phyloP scores from a whole-genome alignment of 2,888 invertebrate genomes.

The Salticus scenicus region DNA sequence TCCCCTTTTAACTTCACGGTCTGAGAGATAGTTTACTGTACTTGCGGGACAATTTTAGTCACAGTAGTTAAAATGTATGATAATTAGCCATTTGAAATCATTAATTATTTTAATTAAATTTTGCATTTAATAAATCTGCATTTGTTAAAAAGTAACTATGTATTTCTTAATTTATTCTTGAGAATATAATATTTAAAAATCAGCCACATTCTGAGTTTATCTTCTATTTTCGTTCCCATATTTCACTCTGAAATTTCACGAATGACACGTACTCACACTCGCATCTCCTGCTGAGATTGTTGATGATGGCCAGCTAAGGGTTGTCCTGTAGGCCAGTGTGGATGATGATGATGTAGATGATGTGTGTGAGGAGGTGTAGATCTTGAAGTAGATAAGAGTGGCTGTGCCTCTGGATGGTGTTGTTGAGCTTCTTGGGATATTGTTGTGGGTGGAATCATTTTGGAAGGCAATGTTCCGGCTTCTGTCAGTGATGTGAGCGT shows the following conservation, averaged over 20 bases:
- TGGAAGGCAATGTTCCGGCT: conserved; percentile 53
- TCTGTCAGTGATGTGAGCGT: conserved; percentile 42
- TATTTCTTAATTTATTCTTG: background rate
- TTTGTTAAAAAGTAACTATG: background rate
- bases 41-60: no score
- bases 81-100: background rate
- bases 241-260: background rate
- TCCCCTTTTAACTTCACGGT: no score
- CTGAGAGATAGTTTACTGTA: no score
- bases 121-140: background rate
- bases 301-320: conserved; percentile 9
- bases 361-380: conserved; percentile 25
- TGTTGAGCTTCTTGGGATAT: conserved; percentile 43
- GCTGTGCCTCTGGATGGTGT: conserved; percentile 38
- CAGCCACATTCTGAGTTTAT: background rate
- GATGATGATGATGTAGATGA: conserved; percentile 40
- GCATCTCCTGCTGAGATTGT: conserved; percentile 59
- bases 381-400: conserved; percentile 23
- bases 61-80: background rate
- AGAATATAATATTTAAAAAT: background rate
- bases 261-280: conserved; percentile 70
- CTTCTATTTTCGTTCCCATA: background rate
- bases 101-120: background rate
- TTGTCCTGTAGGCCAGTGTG: conserved; percentile 18
- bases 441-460: conserved; percentile 43